Base-by-base conservation (phyloP, 2,113 vertebrate genomes). In the Pseudopodoces humilis region DNA sequence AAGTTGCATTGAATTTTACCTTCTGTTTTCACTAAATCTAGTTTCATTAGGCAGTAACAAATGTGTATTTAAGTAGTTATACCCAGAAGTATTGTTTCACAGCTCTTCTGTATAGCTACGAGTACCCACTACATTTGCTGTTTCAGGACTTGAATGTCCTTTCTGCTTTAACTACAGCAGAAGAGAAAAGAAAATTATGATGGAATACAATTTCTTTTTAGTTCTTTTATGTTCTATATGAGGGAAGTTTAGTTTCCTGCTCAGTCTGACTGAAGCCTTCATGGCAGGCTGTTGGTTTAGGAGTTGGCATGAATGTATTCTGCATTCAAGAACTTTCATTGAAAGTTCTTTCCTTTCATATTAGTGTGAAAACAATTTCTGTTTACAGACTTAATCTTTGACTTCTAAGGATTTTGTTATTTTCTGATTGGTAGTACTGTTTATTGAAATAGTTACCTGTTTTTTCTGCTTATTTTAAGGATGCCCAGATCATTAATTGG, bases 401-500 rank as follows among this genome's bases (percentile, higher is more conserved):
- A 47, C 33, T 55, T 69, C 10, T 31, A 49, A 81, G 22, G 44
- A 19, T 86, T 86, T 79, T 70, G 11, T 33, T 72, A 9, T 70
- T 94, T 95, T 93, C 44, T 68, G 71, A 17, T 33, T 49, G 10
- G 8, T 78, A 63, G 22, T 63, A 81, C n/a, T 55, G 9, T 41
- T 50, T 82, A 43, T 75, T 86, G 27, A 75, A 80, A 31, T 56
- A 67, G 7, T 59, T 76, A 58, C 0, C 27, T 74, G 0, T 83
- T 84, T 89, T 85, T 70, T 95, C 82, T 97, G 24, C 69, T 94
- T 93, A 9, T 87, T 86, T 96, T 85, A 90, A 99, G 99, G 99
- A 99, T 94, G 98, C 98, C 37, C 99, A 99, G 97, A 98, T 99
- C 92, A 98, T 99, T 94, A 99, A 97, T 83, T 99, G 99, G 99